A percentile compares a stretch with the other conserved stretches of the same genome.
phyloP scores from a whole-genome alignment of 2,797 vertebrate genomes.

The Diglossa cyanea region DNA sequence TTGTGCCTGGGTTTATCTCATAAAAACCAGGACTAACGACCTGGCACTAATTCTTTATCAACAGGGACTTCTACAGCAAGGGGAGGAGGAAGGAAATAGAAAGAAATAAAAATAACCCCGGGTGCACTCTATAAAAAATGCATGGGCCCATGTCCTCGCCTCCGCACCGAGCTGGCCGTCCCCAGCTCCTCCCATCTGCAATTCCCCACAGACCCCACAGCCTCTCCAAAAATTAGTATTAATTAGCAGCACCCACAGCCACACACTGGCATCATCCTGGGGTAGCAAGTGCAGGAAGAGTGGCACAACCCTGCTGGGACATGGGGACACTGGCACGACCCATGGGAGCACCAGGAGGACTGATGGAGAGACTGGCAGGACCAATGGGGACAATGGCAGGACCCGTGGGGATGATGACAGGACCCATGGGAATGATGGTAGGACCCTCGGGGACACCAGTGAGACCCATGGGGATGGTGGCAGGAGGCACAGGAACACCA shows the following conservation, averaged over 20 bases:
- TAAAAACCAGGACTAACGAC: constrained; percentile 41
- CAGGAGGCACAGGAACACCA: too few relatives aligned
- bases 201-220: not conserved
- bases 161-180: accelerated
- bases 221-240: not conserved
- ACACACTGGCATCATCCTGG: not conserved
- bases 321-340: accelerated
- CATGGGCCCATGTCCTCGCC: not conserved
- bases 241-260: not conserved
- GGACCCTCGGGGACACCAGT: too few relatives aligned
- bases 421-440: too few relatives aligned
- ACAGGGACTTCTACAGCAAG: not conserved
- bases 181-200: not conserved
- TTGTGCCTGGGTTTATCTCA: constrained; percentile 17
- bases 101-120: constrained; percentile 30
- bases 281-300: accelerated
- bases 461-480: not conserved
- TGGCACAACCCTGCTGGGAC: not conserved
- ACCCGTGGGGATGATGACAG: not conserved
- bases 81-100: constrained; percentile 12
- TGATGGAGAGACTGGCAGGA: not conserved
- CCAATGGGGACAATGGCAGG: not conserved
- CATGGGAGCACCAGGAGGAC: not conserved
- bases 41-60: constrained; percentile 56
- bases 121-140: constrained; percentile 32